phyloP scores from a whole-genome alignment of 2,113 vertebrate genomes.

The Microtus oregoni region DNA sequence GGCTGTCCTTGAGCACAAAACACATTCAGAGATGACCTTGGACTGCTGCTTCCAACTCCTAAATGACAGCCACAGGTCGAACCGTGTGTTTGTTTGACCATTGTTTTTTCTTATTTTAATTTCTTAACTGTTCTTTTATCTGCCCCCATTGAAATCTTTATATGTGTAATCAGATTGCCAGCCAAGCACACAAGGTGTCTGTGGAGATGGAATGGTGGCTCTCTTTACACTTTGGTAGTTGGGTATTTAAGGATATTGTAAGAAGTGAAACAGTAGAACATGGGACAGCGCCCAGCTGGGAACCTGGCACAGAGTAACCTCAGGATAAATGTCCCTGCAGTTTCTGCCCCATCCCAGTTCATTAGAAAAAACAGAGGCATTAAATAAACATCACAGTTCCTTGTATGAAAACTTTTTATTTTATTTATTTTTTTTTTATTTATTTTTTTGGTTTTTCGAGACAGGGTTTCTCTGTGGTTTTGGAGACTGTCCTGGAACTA shows the following conservation, averaged over 20 bases:
- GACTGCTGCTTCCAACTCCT: neutral
- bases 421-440: too few relatives aligned
- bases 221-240: constrained; percentile 15
- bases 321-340: neutral
- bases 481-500: too few relatives aligned
- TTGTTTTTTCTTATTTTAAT: constrained; percentile 1
- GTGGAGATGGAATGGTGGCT: constrained; percentile 14
- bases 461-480: too few relatives aligned
- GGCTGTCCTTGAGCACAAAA: neutral
- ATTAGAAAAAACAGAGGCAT: neutral
- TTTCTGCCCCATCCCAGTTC: neutral
- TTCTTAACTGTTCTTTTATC: neutral
- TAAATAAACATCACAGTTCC: neutral
- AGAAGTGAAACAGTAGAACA: constrained; percentile 35
- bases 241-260: constrained; percentile 30
- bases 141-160: constrained; percentile 31
- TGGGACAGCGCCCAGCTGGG: neutral
- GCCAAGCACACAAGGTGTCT: neutral
- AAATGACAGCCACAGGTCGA: neutral
- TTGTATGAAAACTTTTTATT: neutral
- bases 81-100: neutral
- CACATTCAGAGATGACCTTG: neutral
- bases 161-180: constrained; percentile 21
- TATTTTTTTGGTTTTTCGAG: too few relatives aligned
- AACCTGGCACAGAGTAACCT: neutral